These are phyloP conservation scores for Falco peregrinus DNA, from an alignment of 2,797 vertebrate genomes.

Conservation along the genomic window DNA sequence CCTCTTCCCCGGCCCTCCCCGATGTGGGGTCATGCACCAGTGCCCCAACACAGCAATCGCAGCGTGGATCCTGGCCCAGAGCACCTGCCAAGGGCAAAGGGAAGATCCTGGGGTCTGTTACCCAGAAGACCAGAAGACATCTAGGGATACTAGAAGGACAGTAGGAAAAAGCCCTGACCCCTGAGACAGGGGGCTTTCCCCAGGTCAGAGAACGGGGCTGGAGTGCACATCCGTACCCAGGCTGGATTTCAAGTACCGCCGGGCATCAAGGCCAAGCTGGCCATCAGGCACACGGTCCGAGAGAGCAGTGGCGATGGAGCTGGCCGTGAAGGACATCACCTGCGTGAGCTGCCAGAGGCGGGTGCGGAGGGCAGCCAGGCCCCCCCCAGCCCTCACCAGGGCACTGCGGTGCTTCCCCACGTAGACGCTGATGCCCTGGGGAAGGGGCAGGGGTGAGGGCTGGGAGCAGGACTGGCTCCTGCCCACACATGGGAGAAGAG, in stretches of 20 bases:
- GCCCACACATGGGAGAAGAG: accelerated
- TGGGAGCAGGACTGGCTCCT: not conserved
- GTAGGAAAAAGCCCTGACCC: accelerated
- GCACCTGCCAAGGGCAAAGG: not conserved
- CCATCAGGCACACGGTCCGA: slow-evolving; percentile 83
- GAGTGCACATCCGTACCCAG: slow-evolving; percentile 78
- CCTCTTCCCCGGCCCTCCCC: not conserved
- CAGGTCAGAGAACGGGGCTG: not conserved
- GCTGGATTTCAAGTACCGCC: slow-evolving; percentile 93
- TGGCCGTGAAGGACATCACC: slow-evolving; percentile 89
- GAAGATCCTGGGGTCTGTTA: not conserved
- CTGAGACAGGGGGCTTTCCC: not conserved
- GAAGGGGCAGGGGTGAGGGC: not conserved
- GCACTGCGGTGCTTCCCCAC: slow-evolving; percentile 87
- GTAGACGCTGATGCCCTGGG: slow-evolving; percentile 79
- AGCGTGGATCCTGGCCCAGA: not conserved
- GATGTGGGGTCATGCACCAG: accelerated
- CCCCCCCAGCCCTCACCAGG: slow-evolving; percentile 80
- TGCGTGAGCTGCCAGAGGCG: slow-evolving; percentile 80
- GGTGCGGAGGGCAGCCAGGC: slow-evolving; percentile 75
- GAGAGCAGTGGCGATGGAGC: slow-evolving; percentile 84
- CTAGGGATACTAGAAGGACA: not conserved
- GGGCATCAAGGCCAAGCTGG: slow-evolving; percentile 82
- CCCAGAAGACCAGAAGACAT: not conserved
- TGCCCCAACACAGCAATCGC: not conserved